Evolutionary conservation across 2,797 vertebrate species (phyloP), one percentile per base, ranked within the genome.

Genomic region (Phoeniculus purpureus): DNA sequence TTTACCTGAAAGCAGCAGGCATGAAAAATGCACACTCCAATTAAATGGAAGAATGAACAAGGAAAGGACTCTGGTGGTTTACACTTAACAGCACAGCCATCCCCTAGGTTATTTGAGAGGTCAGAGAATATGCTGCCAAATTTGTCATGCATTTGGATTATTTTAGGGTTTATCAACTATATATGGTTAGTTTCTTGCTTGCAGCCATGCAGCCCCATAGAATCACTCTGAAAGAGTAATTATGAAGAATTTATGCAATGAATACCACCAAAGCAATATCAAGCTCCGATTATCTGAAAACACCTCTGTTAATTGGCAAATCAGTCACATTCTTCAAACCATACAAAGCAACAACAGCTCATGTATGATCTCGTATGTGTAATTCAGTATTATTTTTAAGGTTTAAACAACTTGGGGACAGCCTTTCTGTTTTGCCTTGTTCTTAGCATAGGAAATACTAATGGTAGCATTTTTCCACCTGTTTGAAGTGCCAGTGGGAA

Each of bases 261-360:
- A 72, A 54, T 70, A 55, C 13, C 5, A 25, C 14, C 23, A 51
- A 81, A 71, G 31, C 45, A 81, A 25, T 71, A 74, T 68, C 26
- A 26, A 31, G 17, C 70, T 81, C 25, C 9, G 37, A 96, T 96
- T 95, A 81, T 89, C 78, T 95, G 86, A 91, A 91, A 95, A 43
- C 55, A 78, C 27, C 66, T 92, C 61, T 83, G n/a, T 52, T 95
- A 92, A 96, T 95, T 59, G 95, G 34, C n/a, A 89, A 86, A 93
- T 91, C 90, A 93, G 94, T 94, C 83, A 47, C 59, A 32, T 73
- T 92, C 66, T 56, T 93, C 66, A 87, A 96, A 93, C n/a, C 13
- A 55, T n/a, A 47, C 22, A 90, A 78, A 93, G 67, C 27, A 83
- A 11, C 81, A 76, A 40, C 71, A 93, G 18, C 32, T 43, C 15